These are phyloP conservation scores for Cosmorhoe ocellata DNA, from an alignment of 2,888 invertebrate species.

Conservation along the genomic window DNA sequence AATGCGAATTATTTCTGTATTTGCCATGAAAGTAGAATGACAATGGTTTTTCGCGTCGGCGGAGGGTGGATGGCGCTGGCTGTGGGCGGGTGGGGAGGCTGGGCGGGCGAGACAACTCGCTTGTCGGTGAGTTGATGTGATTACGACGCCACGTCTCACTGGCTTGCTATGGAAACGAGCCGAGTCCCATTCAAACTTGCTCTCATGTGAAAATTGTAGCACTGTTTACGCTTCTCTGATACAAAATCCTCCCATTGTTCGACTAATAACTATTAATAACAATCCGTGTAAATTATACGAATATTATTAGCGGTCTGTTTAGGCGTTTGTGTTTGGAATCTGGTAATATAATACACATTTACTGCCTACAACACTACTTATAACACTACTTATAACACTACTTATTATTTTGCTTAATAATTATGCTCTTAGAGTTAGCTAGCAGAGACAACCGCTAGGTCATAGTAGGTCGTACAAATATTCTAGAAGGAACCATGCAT, in stretches of 20 bases:
- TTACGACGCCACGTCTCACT: slow-evolving; percentile 86
- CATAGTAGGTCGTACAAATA: no score
- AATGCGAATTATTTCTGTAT: slow-evolving; percentile 46
- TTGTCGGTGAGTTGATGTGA: slow-evolving; percentile 82
- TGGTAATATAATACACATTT: no score
- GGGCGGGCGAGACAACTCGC: slow-evolving; percentile 34
- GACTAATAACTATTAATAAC: slow-evolving; percentile 79
- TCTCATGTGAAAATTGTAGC: slow-evolving; percentile 77
- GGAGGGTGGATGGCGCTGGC: slow-evolving; percentile 52
- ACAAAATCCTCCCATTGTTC: slow-evolving; percentile 74
- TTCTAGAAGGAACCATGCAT: no score
- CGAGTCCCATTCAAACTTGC: slow-evolving; percentile 62
- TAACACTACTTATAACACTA: no score
- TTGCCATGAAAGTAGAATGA: slow-evolving; percentile 75
- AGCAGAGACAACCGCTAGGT: no score
- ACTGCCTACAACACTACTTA: no score
- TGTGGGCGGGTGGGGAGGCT: slow-evolving; percentile 33
- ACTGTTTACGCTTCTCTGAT: slow-evolving; percentile 69
- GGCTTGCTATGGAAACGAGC: slow-evolving; percentile 74
- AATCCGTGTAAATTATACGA: slow-evolving; percentile 59
- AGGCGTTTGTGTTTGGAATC: slow-evolving; percentile 24
- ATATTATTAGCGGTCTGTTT: slow-evolving; percentile 25
- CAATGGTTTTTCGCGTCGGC: slow-evolving; percentile 77
- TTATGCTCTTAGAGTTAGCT: no score
- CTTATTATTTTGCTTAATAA: no score